Evolutionary conservation across 1,140 invertebrate species (phyloP).

Genomic region (Drosophila ironensis): DNA sequence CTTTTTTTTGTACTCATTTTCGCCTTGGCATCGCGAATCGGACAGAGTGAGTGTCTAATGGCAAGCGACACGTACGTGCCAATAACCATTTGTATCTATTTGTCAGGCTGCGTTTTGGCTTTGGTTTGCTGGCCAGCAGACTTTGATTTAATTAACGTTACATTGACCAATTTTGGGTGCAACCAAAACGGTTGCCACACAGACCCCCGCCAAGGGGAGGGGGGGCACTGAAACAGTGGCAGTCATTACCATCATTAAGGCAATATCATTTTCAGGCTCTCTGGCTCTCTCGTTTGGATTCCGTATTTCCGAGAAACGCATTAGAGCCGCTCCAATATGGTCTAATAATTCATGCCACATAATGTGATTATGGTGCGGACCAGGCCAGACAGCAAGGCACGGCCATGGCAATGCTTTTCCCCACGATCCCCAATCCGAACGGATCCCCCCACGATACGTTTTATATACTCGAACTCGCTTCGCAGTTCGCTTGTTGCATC

Average conservation of each 20-base stretch:
- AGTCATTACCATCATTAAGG: conserved; percentile 80
- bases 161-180: conserved; percentile 77
- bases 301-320: conserved; percentile 77
- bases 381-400: conserved; percentile 71
- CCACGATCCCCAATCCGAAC: neutral
- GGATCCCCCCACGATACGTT: neutral
- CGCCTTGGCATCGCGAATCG: conserved; percentile 38
- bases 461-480: neutral
- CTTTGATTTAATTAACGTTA: conserved; percentile 80
- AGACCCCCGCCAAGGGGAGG: neutral
- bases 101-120: conserved; percentile 56
- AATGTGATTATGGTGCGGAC: conserved; percentile 80
- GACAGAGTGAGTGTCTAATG: conserved; percentile 65
- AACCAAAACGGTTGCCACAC: conserved; percentile 49
- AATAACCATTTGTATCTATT: conserved; percentile 80
- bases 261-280: conserved; percentile 79
- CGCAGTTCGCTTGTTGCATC: conserved; percentile 55
- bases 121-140: conserved; percentile 31
- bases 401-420: conserved; percentile 43
- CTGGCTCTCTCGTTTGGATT: conserved; percentile 24
- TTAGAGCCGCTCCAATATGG: conserved; percentile 79
- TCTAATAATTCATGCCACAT: conserved; percentile 82
- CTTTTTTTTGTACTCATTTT: neutral
- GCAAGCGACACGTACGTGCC: conserved; percentile 76
- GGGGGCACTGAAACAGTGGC: conserved; percentile 57